Evolutionary conservation across 2,113 vertebrate species (phyloP).

Genomic region (Saimiri boliviensis): DNA sequence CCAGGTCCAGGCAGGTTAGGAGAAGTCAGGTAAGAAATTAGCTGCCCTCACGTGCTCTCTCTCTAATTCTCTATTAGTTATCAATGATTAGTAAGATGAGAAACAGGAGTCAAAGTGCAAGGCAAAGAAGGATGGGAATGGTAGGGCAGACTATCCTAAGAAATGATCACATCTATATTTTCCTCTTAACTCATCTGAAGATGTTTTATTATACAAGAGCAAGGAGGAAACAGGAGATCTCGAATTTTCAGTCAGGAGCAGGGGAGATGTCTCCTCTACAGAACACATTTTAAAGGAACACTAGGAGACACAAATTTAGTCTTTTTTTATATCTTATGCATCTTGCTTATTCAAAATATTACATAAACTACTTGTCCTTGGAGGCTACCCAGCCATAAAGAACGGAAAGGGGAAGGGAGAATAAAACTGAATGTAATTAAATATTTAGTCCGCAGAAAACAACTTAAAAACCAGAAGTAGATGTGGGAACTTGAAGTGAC

Average conservation of each 20-base stretch:
- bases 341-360: background rate
- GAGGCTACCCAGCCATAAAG: background rate
- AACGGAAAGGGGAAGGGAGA: background rate
- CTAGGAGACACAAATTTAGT: background rate
- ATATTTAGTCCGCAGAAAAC: background rate
- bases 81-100: background rate
- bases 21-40: background rate
- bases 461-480: background rate
- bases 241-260: background rate
- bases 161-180: background rate
- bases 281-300: background rate
- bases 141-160: background rate
- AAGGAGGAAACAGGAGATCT: background rate
- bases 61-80: background rate
- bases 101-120: background rate
- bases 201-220: background rate
- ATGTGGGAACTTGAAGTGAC: background rate
- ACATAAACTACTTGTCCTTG: background rate
- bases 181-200: background rate
- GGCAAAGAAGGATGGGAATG: background rate
- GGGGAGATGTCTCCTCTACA: background rate
- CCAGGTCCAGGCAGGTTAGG: background rate
- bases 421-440: background rate
- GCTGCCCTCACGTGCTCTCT: rapidly evolving
- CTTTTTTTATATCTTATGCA: background rate